A percentile compares a stretch with the other conserved stretches of the same genome.
phyloP scores from a whole-genome alignment of 2,888 invertebrate species.

The Ypsolopha sequella region DNA sequence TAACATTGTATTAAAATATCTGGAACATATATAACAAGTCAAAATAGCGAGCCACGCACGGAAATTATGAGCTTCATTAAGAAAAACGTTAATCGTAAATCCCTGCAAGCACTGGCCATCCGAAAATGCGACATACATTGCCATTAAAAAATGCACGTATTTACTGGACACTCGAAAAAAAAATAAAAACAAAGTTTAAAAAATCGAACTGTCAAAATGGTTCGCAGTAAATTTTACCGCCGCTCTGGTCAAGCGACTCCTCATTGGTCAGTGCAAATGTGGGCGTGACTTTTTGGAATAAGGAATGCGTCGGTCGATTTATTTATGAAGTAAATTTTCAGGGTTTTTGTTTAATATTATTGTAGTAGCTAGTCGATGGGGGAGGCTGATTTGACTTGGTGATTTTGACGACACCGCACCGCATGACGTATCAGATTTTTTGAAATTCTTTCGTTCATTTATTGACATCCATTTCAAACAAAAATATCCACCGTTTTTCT shows the following conservation, averaged over 20 bases:
- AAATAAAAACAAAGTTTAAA: slow-evolving; percentile 39
- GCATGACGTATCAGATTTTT: slow-evolving; percentile 6
- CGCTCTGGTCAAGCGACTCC: slow-evolving; percentile 23
- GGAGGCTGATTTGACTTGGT: slow-evolving; percentile 40
- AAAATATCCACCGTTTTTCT: too few relatives aligned
- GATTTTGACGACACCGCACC: slow-evolving; percentile 14
- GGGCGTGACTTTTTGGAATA: slow-evolving; percentile 52
- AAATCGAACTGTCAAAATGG: slow-evolving; percentile 66
- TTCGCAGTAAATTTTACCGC: slow-evolving; percentile 55
- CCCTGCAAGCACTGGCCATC: slow-evolving; percentile 40
- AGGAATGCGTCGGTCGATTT: slow-evolving; percentile 41
- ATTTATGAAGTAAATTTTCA: slow-evolving; percentile 61
- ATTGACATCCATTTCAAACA: neutral
- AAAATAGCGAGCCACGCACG: slow-evolving; percentile 11
- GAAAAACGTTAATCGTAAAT: slow-evolving; percentile 56
- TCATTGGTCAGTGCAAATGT: slow-evolving; percentile 36
- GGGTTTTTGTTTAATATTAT: slow-evolving; percentile 17
- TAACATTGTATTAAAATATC: too few relatives aligned
- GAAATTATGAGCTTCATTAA: slow-evolving; percentile 43
- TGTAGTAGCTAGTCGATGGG: slow-evolving; percentile 14
- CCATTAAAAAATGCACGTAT: slow-evolving; percentile 34
- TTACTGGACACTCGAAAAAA: slow-evolving; percentile 29
- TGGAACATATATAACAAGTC: too few relatives aligned
- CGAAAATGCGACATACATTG: slow-evolving; percentile 49
- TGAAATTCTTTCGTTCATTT: neutral